Conservation (phyloP, 2,797 vertebrate species). For the Bovichtus diacanthus region DNA sequence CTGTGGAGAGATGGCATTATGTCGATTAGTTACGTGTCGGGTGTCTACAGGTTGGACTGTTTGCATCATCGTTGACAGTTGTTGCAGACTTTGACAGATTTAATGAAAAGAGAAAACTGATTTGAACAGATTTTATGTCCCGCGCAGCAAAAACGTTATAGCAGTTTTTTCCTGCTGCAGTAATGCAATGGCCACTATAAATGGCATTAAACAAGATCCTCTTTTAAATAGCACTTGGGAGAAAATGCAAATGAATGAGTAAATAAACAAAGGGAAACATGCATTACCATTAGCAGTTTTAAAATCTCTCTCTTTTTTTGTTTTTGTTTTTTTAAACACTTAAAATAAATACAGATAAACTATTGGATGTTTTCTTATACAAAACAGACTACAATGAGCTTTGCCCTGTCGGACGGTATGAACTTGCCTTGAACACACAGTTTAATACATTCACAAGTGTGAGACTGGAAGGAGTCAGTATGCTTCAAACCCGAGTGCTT, state of each 20-base stretch:
- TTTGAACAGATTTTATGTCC: neutral
- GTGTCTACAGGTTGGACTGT: neutral
- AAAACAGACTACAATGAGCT: neutral
- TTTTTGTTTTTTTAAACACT: neutral
- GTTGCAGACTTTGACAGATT: neutral
- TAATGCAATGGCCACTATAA: neutral
- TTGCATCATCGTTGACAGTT: neutral
- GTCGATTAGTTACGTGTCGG: neutral
- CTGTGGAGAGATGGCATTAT: slow-evolving; percentile 77
- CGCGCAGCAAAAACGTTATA: too few relatives aligned
- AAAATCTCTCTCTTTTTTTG: neutral
- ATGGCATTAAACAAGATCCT: neutral
- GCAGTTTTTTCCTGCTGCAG: neutral
- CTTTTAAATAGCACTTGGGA: neutral
- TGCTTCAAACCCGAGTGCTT: neutral
- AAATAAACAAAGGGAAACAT: neutral
- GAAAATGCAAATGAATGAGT: neutral
- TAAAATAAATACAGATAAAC: neutral
- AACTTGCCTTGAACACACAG: neutral
- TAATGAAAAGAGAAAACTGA: neutral
- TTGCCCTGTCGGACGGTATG: neutral
- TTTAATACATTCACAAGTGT: slow-evolving; percentile 2
- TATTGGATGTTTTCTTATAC: neutral
- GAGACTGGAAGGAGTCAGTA: neutral
- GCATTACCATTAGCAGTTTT: neutral